Evolutionary conservation across 2,797 vertebrate genomes (phyloP).

Genomic region (Tapirus indicus): DNA sequence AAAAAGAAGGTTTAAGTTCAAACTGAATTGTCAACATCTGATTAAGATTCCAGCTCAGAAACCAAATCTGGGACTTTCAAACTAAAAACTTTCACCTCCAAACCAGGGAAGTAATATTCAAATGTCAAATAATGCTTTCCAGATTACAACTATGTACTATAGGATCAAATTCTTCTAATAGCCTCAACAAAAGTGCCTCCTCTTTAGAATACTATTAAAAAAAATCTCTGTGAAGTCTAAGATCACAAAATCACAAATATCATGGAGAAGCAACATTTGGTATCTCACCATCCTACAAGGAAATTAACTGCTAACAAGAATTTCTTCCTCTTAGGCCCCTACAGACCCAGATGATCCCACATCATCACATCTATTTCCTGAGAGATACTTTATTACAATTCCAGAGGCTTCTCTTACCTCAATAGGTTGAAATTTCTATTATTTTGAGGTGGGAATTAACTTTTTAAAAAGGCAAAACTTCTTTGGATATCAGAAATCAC

Average conservation of each 20-base stretch:
- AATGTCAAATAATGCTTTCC: background rate
- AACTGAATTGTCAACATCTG: constrained; percentile 28
- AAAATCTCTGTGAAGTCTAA: background rate
- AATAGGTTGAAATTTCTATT: background rate
- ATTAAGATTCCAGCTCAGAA: constrained; percentile 26
- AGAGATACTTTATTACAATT: background rate
- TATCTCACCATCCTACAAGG: background rate
- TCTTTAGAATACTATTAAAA: background rate
- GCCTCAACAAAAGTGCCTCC: background rate
- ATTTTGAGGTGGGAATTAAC: background rate
- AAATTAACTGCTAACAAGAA: constrained; percentile 8
- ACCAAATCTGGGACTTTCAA: background rate
- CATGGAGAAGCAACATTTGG: background rate
- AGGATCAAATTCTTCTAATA: constrained; percentile 13
- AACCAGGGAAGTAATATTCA: constrained; percentile 12
- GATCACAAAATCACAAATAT: constrained; percentile 9
- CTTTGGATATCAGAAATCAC: background rate
- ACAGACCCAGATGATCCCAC: background rate
- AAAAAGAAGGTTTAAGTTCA: background rate
- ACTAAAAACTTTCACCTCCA: constrained; percentile 3
- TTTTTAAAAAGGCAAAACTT: background rate
- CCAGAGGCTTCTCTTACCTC: background rate
- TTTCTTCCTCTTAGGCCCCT: background rate
- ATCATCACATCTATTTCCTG: background rate
- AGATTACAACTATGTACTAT: background rate